Base-by-base conservation (phyloP, 1,140 invertebrate genomes). In the Sminthurides bifidus region DNA sequence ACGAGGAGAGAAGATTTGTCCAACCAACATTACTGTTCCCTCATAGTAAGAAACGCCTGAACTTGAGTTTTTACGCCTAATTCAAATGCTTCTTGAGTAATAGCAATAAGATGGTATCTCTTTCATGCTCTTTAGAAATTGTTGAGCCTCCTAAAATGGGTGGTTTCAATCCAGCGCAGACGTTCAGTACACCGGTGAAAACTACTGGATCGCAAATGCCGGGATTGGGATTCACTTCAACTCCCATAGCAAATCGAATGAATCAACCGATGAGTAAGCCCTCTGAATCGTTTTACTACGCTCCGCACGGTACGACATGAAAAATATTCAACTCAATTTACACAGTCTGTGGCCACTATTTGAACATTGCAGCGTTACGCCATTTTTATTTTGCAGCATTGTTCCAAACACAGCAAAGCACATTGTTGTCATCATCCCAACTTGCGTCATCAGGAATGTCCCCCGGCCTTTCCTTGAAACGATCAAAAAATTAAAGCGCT, bases 351-450 rank as follows among this genome's bases (percentile, higher is more conserved):
- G n/a, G n/a, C n/a, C n/a, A n/a, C 24, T 6, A 48, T 6, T 48
- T 26, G 44, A 27, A 26, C 26, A 27, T 27, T 26, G 44, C 19
- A 26, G 24, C 26, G 5, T 27, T 27, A 26, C 14, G 8, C 17
- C 21, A 6, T 10, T 43, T 43, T 43, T 43, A n/a, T 10, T n/a
- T n/a, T 43, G 10, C 44, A 48, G 44, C 44, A 6, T 27, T 48
- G 5, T 48, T 48, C 27, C 44, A 48, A 6, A 48, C 44, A 6
- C 44, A 48, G 27, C 44, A 48, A 30, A 48, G 44, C 19, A 48
- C 44, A 26, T 27, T 48, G 14, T 27, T 48, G 44, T 48, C 44
- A 14, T 6, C 12, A 26, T 14, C 44, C 19, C 44, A 48, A 19
- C 6, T 27, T 26, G 3, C 6, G 10, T 8, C 44, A 5, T 19